Conservation (phyloP, 2,113 vertebrate genomes). For the Ariopsis seemanni region DNA sequence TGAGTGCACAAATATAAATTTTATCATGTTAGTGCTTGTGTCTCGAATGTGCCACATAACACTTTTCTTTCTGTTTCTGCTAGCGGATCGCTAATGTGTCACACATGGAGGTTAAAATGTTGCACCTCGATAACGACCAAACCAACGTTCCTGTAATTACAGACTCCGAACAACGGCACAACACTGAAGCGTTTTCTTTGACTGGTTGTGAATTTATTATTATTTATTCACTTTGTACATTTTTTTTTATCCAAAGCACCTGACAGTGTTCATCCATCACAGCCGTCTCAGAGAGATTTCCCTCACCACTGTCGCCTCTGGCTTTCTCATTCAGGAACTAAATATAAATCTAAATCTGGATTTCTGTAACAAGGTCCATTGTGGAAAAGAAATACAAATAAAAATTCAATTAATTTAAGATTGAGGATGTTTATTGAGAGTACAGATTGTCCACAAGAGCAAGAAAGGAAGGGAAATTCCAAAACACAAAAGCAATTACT, state of each 20-base stretch:
- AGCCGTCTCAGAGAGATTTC: background rate
- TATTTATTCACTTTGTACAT: background rate
- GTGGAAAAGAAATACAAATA: background rate
- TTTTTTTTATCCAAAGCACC: background rate
- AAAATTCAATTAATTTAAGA: background rate
- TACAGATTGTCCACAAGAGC: background rate
- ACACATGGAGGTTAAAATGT: background rate
- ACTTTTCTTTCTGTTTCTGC: background rate
- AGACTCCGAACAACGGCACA: background rate
- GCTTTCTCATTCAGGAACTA: background rate
- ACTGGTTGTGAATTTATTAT: background rate
- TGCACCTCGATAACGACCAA: no score
- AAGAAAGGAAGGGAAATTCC: background rate
- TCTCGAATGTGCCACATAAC: background rate
- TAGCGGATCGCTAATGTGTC: background rate
- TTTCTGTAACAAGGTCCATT: background rate
- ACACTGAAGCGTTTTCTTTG: background rate
- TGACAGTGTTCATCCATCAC: background rate
- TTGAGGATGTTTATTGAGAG: background rate
- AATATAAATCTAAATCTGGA: background rate
- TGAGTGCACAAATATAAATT: conserved; percentile 26
- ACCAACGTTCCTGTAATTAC: background rate
- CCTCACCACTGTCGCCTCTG: background rate
- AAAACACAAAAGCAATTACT: background rate
- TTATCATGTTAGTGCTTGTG: background rate